Percentiles rank a stretch among this genome's conserved stretches.
Evolutionary conservation across 1,140 invertebrate species (phyloP).

Genomic region (Bombus huntii): DNA sequence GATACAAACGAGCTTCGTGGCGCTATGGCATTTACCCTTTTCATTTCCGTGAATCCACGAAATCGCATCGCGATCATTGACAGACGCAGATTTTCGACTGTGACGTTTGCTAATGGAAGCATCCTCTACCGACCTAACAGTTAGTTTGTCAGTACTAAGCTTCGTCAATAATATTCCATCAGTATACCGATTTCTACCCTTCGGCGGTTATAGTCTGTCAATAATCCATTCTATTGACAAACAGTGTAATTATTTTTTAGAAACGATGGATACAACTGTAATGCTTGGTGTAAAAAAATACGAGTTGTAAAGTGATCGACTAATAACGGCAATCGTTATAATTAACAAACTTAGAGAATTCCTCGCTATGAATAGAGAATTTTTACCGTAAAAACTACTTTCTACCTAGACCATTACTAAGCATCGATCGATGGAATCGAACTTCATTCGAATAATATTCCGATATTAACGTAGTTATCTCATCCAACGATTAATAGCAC

Average conservation of each 20-base stretch:
- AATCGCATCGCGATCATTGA: slow-evolving; percentile 26
- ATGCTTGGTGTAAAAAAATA: not conserved
- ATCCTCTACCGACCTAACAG: not conserved
- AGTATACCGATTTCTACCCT: not conserved
- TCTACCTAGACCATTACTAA: not conserved
- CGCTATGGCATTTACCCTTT: slow-evolving; percentile 42
- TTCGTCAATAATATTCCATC: not conserved
- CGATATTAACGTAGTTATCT: not conserved
- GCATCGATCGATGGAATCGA: not conserved
- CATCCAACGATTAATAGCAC: not conserved
- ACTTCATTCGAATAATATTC: not conserved
- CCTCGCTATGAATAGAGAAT: not conserved
- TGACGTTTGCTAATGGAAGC: not conserved
- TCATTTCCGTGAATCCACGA: slow-evolving; percentile 4
- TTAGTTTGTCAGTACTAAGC: not conserved
- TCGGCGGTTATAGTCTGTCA: not conserved
- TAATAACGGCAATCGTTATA: too few species aligned
- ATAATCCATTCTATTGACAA: not conserved
- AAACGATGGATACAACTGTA: not conserved
- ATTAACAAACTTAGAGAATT: not conserved
- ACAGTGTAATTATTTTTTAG: not conserved
- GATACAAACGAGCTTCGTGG: slow-evolving; percentile 44
- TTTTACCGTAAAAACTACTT: not conserved
- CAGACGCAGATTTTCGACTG: slow-evolving; percentile 19
- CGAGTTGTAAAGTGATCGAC: not conserved